phyloP scores from a whole-genome alignment of 2,888 invertebrate genomes.

The Chorisops tibialis region DNA sequence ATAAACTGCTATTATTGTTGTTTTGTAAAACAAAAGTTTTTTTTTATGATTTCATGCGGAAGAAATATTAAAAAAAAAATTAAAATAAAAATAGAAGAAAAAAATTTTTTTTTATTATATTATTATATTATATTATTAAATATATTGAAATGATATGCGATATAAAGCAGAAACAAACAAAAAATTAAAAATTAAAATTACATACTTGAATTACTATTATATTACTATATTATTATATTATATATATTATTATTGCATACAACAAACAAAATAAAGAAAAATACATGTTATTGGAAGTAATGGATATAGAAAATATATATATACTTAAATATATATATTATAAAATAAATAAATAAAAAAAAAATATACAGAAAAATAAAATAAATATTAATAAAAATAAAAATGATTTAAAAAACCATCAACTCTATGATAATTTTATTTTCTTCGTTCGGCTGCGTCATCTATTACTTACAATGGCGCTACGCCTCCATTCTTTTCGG shows the following conservation, averaged over 20 bases:
- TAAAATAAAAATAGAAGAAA: conserved; percentile 18
- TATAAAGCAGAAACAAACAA: conserved; percentile 12
- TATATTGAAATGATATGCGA: not conserved
- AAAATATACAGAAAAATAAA: conserved; percentile 21
- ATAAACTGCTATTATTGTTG: not conserved
- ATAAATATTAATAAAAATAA: conserved; percentile 18
- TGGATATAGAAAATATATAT: conserved; percentile 33
- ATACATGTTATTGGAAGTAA: conserved; percentile 33
- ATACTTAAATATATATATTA: conserved; percentile 31
- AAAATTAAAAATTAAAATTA: conserved; percentile 18
- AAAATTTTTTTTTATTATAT: conserved; percentile 21
- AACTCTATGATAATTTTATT: conserved; percentile 23
- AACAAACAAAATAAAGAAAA: conserved; percentile 26
- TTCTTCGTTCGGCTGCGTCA: conserved; percentile 28
- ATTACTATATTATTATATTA: conserved; percentile 26
- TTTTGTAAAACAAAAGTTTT: conserved; percentile 13
- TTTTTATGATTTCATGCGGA: conserved; percentile 6
- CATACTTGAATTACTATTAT: conserved; percentile 25
- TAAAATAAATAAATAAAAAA: conserved; percentile 27
- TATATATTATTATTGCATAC: conserved; percentile 27
- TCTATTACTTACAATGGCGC: no score
- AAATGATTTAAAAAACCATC: conserved; percentile 23
- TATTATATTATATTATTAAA: not conserved
- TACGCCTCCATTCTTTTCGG: no score
- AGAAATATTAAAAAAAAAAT: not conserved